Evolutionary conservation across 2,888 invertebrate genomes (phyloP).

Genomic region (Lapara coniferarum): DNA sequence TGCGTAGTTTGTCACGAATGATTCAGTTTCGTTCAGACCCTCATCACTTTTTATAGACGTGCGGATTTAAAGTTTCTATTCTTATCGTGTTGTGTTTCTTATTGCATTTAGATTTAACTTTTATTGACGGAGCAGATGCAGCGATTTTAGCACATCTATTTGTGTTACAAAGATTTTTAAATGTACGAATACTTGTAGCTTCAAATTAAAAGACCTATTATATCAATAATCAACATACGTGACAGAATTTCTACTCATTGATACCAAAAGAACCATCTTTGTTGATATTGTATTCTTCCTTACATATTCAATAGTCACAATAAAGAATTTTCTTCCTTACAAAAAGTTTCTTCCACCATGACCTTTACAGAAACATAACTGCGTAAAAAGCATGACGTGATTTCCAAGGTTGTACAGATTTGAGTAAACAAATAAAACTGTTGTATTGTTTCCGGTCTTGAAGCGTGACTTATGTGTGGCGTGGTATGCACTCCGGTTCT

Average conservation of each 20-base stretch:
- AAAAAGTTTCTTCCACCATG: neutral
- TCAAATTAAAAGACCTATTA: neutral
- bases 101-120: neutral
- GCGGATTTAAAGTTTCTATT: neutral
- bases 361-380: constrained; percentile 18
- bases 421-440: constrained; percentile 8
- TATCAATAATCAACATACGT: too few relatives aligned
- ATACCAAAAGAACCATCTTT: too few relatives aligned
- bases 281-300: neutral
- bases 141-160: constrained; percentile 2
- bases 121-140: neutral
- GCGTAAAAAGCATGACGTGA: neutral
- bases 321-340: neutral
- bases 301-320: neutral
- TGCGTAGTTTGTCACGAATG: neutral
- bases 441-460: constrained; percentile 16
- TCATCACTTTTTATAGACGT: neutral
- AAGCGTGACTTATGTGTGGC: constrained; percentile 17
- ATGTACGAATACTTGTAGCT: neutral
- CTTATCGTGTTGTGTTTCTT: neutral
- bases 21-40: neutral
- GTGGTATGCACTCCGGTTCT: constrained; percentile 12
- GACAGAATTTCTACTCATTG: too few relatives aligned
- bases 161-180: neutral
- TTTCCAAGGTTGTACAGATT: neutral